A percentile compares a stretch with the other conserved stretches of the same genome.
Conservation (phyloP, 2,113 vertebrate species). For the Phrynosoma platyrhinos region DNA sequence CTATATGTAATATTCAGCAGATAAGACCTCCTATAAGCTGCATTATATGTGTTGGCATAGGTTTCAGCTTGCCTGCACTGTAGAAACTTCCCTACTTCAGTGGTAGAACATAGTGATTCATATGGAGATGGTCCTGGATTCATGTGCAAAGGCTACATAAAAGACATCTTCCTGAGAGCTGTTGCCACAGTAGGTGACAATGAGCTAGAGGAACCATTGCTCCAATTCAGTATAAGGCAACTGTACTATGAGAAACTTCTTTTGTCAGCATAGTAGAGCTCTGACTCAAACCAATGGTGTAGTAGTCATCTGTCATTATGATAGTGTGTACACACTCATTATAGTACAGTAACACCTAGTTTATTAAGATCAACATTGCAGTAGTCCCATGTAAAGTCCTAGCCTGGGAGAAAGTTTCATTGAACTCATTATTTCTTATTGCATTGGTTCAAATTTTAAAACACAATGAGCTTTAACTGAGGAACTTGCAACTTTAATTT, state of each 20-base stretch:
- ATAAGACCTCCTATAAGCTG: not conserved
- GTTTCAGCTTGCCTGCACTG: not conserved
- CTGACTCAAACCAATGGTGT: not conserved
- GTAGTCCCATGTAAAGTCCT: too few relatives aligned
- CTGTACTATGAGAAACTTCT: not conserved
- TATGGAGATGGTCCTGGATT: not conserved
- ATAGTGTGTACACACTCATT: not conserved
- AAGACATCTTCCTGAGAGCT: not conserved
- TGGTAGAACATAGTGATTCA: not conserved
- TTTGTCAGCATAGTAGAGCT: not conserved
- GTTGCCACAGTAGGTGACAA: not conserved
- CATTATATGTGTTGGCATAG: not conserved
- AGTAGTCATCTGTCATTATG: not conserved
- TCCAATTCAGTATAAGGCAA: not conserved
- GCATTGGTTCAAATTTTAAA: not conserved
- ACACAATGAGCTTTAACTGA: not conserved
- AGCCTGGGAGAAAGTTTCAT: not conserved
- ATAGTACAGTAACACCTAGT: too few relatives aligned
- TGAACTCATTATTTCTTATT: not conserved
- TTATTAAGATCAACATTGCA: not conserved
- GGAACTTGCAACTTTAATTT: not conserved
- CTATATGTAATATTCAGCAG: not conserved
- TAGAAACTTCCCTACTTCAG: not conserved
- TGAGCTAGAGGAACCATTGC: not conserved
- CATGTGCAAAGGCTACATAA: not conserved